Conservation (phyloP, 2,888 invertebrate genomes). For the Serripes groenlandicus region DNA sequence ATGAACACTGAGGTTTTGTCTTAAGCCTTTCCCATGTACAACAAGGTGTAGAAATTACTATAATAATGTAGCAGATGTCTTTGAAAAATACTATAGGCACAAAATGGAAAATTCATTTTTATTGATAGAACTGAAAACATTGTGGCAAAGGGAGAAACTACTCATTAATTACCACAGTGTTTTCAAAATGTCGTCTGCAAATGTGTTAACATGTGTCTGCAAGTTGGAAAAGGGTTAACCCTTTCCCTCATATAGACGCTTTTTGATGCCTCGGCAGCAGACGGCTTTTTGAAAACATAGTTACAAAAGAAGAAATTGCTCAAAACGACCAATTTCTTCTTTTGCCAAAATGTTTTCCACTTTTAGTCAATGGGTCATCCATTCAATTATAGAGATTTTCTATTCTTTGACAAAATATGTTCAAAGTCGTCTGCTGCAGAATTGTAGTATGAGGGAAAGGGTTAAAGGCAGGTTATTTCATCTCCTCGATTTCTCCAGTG, state of each 20-base stretch:
- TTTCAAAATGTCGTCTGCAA: too few species aligned
- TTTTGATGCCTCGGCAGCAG: neutral
- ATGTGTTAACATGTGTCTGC: too few species aligned
- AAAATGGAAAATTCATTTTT: too few species aligned
- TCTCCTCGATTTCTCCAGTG: neutral
- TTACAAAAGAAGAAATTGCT: neutral
- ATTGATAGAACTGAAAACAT: too few species aligned
- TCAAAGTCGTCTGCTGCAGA: neutral
- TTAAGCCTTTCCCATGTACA: too few species aligned
- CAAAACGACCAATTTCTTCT: neutral
- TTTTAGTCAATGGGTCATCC: neutral
- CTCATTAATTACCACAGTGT: too few species aligned
- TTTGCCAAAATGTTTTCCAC: neutral
- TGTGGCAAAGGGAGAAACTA: too few species aligned
- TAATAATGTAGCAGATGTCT: too few species aligned
- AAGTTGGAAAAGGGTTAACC: neutral
- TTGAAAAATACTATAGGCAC: too few species aligned
- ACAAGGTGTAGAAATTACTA: too few species aligned
- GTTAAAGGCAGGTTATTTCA: neutral
- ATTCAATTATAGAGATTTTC: neutral
- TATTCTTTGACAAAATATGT: neutral
- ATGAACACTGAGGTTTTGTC: too few species aligned
- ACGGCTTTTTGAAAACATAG: neutral
- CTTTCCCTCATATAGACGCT: neutral
- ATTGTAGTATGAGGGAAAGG: neutral